phyloP scores from a whole-genome alignment of 2,113 vertebrate species.

The Stegastes partitus region DNA sequence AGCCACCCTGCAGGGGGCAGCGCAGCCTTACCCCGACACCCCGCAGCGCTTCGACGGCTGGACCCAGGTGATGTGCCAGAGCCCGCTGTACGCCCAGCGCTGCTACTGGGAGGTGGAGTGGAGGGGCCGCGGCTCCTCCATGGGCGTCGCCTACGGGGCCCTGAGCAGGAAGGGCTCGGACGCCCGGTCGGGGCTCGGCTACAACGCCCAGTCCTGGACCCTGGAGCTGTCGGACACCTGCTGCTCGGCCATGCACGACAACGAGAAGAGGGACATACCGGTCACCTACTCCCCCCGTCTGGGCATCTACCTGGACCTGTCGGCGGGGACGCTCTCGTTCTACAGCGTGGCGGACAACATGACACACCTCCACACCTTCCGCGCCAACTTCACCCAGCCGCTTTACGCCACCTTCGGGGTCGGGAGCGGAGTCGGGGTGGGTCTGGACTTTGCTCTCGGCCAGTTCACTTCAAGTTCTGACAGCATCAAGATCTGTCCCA shows the following conservation, averaged over 20 bases:
- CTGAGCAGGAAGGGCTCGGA: conserved; percentile 84
- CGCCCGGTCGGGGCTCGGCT: conserved; percentile 84
- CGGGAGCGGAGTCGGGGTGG: conserved; percentile 83
- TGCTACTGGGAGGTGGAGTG: conserved; percentile 89
- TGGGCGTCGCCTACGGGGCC: conserved; percentile 84
- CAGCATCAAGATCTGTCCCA: conserved; percentile 84
- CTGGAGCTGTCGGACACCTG: conserved; percentile 87
- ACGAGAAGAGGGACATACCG: conserved; percentile 84
- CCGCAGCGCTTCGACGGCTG: conserved; percentile 84
- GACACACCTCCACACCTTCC: conserved; percentile 84
- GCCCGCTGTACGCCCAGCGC: conserved; percentile 78
- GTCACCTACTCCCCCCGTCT: conserved; percentile 84
- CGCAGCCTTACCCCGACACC: conserved; percentile 56
- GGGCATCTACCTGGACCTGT: conserved; percentile 85
- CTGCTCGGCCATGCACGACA: conserved; percentile 88
- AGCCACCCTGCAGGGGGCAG: conserved; percentile 74
- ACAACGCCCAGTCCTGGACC: conserved; percentile 90
- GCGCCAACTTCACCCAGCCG: conserved; percentile 81
- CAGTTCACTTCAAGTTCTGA: conserved; percentile 81
- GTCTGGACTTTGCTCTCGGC: conserved; percentile 84
- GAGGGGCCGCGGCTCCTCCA: conserved; percentile 82
- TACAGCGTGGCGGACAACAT: conserved; percentile 84
- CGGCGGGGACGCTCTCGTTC: conserved; percentile 79
- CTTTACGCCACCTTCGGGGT: conserved; percentile 83
- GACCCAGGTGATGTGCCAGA: conserved; percentile 84